A percentile compares a stretch with the other conserved stretches of the same genome.
Evolutionary conservation across 2,888 invertebrate species (phyloP).

Genomic region (Dichetophora obliterata): DNA sequence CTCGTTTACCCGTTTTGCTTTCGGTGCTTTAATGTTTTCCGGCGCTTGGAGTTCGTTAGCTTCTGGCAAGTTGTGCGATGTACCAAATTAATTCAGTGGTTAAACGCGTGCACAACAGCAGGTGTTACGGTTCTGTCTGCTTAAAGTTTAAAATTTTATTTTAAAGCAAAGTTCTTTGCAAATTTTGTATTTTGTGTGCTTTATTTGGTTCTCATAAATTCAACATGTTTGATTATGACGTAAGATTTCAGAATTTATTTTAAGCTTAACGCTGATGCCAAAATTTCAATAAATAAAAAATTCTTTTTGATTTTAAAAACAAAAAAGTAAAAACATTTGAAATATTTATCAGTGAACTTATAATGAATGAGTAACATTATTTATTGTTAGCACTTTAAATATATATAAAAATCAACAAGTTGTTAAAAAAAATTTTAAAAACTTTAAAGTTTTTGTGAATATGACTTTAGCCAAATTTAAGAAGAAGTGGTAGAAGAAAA

Average conservation of each 20-base stretch:
- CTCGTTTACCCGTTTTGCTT: constrained; percentile 34
- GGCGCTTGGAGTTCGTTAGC: constrained; percentile 35
- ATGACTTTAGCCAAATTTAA: too few species aligned
- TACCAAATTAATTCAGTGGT: constrained; percentile 20
- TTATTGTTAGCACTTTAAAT: too few species aligned
- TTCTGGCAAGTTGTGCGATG: constrained; percentile 6
- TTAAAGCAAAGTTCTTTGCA: not conserved
- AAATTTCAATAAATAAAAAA: too few species aligned
- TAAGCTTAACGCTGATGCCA: too few species aligned
- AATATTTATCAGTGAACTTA: too few species aligned
- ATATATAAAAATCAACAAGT: too few species aligned
- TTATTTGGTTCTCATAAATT: not conserved
- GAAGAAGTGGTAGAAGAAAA: too few species aligned
- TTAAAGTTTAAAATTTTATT: not conserved
- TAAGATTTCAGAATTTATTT: not conserved
- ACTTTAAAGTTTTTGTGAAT: too few species aligned
- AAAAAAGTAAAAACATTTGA: too few species aligned
- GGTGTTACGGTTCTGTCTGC: constrained; percentile 1
- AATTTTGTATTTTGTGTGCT: not conserved
- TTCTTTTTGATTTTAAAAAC: too few species aligned
- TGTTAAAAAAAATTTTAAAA: too few species aligned
- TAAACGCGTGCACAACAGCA: constrained; percentile 5
- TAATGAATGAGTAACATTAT: too few species aligned
- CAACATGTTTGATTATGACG: not conserved
- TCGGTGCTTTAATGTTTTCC: constrained; percentile 27